Evolutionary conservation across 1,140 invertebrate species (phyloP), one percentile per base, ranked within the genome.

Genomic region (Calliphora vicina): DNA sequence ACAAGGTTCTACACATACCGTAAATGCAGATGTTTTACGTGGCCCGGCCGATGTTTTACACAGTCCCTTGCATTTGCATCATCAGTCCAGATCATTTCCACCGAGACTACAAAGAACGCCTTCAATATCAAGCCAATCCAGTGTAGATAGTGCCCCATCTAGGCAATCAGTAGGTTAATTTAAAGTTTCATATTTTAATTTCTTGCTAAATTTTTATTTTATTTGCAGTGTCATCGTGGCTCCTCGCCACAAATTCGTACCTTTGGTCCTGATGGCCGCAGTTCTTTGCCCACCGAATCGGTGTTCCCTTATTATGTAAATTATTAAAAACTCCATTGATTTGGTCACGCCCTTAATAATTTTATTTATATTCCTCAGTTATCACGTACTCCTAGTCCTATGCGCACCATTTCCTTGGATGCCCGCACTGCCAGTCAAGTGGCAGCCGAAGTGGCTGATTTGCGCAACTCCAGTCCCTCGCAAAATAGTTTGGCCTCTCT

Each of bases 81-180:
- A 91, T 83, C 90, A 90, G 84, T 90, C 89, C 71, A 88, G 89
- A 71, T 90, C 90, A 26, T 91, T 91, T 86, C 92, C 91, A 84
- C 92, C 92, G 27, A 89, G 91, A 67, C 87, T 93, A 29, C 91
- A 91, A 42, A 92, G 95, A 67, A 96, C 95, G 2, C 94, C 95
- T 17, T 96, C 95, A 15, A 93, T 95, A 81, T 95, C 95, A n/a
- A 96, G 95, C 17, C 95, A 96, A 87, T 94, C 94, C 89, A 96
- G 95, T 85, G 91, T 96, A 43, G 95, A 96, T 86, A 94, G 94
- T 86, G 94, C 93, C 82, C 93, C 93, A 73, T 93, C 94, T 15
- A 92, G 93, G 88, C 93, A 93, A 85, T 94, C 94, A 87, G 92
- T 93, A 86, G 91, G 90, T 90, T 61, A 71, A 5, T 2, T 35